Conservation (phyloP, 2,888 invertebrate species). For the Mamestra brassicae region DNA sequence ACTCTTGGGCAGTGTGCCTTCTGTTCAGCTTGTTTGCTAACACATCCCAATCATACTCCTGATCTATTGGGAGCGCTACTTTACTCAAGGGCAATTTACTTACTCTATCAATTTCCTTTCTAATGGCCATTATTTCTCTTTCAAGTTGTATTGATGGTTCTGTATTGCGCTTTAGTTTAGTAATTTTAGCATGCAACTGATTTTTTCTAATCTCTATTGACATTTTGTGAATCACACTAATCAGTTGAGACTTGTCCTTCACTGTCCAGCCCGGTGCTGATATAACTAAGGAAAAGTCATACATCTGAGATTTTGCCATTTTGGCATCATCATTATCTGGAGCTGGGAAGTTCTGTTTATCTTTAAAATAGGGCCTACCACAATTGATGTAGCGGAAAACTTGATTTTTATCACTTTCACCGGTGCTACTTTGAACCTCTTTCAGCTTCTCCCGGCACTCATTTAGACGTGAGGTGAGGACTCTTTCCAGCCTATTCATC, state of each 20-base stretch:
- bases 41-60: conserved; percentile 91
- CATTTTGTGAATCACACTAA: conserved; percentile 85
- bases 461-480: conserved; percentile 73
- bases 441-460: conserved; percentile 80
- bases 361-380: conserved; percentile 93
- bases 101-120: conserved; percentile 70
- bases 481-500: conserved; percentile 76
- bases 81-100: conserved; percentile 72
- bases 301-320: conserved; percentile 80
- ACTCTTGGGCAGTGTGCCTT: conserved; percentile 92
- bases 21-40: conserved; percentile 86
- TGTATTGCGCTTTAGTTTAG: conserved; percentile 66
- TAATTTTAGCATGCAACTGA: conserved; percentile 71
- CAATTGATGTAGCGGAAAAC: conserved; percentile 80
- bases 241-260: conserved; percentile 90
- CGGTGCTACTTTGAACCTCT: conserved; percentile 62
- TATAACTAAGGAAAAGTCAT: conserved; percentile 86
- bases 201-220: conserved; percentile 72
- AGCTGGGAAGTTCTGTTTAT: conserved; percentile 86
- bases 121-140: conserved; percentile 65
- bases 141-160: conserved; percentile 42
- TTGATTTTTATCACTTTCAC: conserved; percentile 61
- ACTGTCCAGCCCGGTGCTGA: conserved; percentile 90
- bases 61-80: conserved; percentile 78
- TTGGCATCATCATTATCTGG: conserved; percentile 92